These are phyloP conservation scores for Norana najaformis DNA, from an alignment of 2,888 invertebrate genomes.

Conservation along the genomic window DNA sequence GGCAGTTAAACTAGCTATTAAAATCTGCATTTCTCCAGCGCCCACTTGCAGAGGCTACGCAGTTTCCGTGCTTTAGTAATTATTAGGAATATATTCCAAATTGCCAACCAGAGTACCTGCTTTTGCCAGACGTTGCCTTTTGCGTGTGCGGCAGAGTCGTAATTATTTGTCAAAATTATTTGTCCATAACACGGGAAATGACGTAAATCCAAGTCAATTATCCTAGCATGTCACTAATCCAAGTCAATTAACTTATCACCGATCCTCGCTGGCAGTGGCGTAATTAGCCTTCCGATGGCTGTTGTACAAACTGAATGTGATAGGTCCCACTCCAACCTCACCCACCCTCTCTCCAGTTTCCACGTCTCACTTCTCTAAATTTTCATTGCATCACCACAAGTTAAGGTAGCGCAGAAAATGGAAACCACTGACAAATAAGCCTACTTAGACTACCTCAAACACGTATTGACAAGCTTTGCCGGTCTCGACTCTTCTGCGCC, in stretches of 20 bases:
- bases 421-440: no score
- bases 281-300: neutral
- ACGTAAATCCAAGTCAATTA: no score
- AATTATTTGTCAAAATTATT: neutral
- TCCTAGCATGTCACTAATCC: no score
- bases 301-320: neutral
- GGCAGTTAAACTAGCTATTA: no score
- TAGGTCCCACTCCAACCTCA: no score
- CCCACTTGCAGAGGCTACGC: neutral
- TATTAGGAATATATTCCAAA: neutral
- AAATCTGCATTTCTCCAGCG: neutral
- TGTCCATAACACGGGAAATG: slow-evolving; percentile 2
- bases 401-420: no score
- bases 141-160: neutral
- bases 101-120: neutral
- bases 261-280: neutral
- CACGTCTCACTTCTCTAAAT: no score
- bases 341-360: no score
- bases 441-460: neutral
- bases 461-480: neutral
- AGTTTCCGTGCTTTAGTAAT: neutral
- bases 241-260: neutral
- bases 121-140: neutral
- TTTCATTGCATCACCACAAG: no score
- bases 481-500: neutral